These are phyloP conservation scores for Pangasius sanitwongsei DNA, from an alignment of 2,797 vertebrate species.

Conservation along the genomic window DNA sequence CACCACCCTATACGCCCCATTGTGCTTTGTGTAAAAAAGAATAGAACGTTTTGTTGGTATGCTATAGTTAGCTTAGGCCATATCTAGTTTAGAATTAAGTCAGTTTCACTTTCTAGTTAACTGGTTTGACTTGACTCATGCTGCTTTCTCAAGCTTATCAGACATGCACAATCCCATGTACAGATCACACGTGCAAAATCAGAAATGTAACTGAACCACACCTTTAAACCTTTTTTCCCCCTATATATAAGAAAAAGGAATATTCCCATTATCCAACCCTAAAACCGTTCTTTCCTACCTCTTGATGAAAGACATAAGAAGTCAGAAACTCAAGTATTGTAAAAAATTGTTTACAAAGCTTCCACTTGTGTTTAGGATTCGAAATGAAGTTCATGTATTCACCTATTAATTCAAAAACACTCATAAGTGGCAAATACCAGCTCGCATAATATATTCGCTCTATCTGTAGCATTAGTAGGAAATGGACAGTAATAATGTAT, in stretches of 20 bases:
- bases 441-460: background rate
- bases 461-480: background rate
- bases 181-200: background rate
- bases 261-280: background rate
- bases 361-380: background rate
- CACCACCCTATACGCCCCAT: background rate
- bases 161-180: background rate
- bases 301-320: background rate
- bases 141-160: background rate
- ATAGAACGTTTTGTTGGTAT: background rate
- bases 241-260: background rate
- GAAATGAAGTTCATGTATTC: background rate
- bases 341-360: background rate
- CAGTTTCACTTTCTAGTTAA: no score
- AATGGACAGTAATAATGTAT: background rate
- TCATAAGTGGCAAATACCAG: background rate
- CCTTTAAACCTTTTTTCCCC: no score
- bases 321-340: background rate
- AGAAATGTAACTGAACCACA: no score
- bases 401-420: background rate
- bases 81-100: no score
- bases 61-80: background rate
- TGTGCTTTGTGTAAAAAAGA: background rate
- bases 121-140: no score
- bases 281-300: background rate